Evolutionary conservation across 2,797 vertebrate species (phyloP).

Genomic region (Knipowitschia caucasica): DNA sequence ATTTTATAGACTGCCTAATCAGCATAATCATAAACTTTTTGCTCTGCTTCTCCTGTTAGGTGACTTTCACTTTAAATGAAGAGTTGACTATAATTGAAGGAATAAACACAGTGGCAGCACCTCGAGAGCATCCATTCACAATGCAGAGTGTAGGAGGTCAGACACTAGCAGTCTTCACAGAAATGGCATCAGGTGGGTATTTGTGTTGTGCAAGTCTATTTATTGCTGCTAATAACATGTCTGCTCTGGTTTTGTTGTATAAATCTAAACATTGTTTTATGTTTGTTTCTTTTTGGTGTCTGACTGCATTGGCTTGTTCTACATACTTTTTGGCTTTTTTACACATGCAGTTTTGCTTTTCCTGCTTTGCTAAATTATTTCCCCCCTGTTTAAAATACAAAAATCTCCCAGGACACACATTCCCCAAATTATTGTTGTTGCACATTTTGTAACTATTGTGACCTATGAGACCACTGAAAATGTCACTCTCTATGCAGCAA

Average conservation of each 20-base stretch:
- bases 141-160: constrained; percentile 96
- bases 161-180: constrained; percentile 91
- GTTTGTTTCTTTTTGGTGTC: no score
- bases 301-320: not conserved
- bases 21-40: not conserved
- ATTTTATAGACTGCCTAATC: not conserved
- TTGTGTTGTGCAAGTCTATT: not conserved
- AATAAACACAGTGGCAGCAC: constrained; percentile 85
- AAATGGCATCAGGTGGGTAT: constrained; percentile 75
- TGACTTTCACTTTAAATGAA: constrained; percentile 95
- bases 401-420: not conserved
- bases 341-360: not conserved
- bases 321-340: not conserved
- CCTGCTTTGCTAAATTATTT: not conserved
- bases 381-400: not conserved
- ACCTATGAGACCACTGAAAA: no score
- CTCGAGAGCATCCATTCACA: constrained; percentile 93
- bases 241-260: not conserved
- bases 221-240: not conserved
- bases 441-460: constrained; percentile 25
- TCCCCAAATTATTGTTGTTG: not conserved
- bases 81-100: constrained; percentile 89
- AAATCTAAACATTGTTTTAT: not conserved
- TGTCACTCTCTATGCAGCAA: no score
- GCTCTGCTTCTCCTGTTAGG: constrained; percentile 72